Base-by-base conservation (phyloP, 2,888 invertebrate genomes). In the Sepiola atlantica region DNA sequence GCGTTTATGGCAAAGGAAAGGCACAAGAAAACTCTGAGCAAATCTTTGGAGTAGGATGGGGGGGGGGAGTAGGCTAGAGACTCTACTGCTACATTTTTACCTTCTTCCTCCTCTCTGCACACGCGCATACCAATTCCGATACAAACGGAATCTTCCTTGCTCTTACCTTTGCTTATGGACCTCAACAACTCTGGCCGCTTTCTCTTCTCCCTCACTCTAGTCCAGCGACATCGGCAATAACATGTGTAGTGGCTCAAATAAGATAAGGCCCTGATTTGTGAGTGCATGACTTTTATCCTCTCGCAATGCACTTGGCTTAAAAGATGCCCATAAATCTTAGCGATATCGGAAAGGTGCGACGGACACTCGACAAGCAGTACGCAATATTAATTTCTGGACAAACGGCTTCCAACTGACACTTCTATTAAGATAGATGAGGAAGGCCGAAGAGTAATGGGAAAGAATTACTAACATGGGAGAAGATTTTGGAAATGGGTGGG, bases 331-430 rank as follows among this genome's bases (percentile, higher is more conserved):
- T 77, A 77, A 77, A 77, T 77, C 77, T 77, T 77, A 45, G 45
- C 45, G 45, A 45, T 45, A 77, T 77, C 77, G n/a, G 21, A 77
- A n/a, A n/a, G 77, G 32, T 77, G n/a, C n/a, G 4, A 77, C 3
- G 77, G 77, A 77, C 77, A 32, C 77, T n/a, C 12, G 18, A 77
- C 77, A 77, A n/a, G 32, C 77, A 77, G 77, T 77, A 77, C 32
- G 77, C n/a, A 77, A 77, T 77, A 77, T 77, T 77, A 77, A 77
- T 77, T 77, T 77, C 77, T 77, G 77, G 77, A 77, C 77, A 77
- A 77, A 61, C 21, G 16, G 77, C n/a, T 32, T 77, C 77, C n/a
- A 77, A 32, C 77, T 77, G 77, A 77, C 77, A 77, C 32, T 77
- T 77, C 16, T 32, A 77, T 77, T 77, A 77, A 77, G 77, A 77